These are phyloP conservation scores for Danio kyathit DNA, from an alignment of 2,797 vertebrate genomes.

Conservation along the genomic window DNA sequence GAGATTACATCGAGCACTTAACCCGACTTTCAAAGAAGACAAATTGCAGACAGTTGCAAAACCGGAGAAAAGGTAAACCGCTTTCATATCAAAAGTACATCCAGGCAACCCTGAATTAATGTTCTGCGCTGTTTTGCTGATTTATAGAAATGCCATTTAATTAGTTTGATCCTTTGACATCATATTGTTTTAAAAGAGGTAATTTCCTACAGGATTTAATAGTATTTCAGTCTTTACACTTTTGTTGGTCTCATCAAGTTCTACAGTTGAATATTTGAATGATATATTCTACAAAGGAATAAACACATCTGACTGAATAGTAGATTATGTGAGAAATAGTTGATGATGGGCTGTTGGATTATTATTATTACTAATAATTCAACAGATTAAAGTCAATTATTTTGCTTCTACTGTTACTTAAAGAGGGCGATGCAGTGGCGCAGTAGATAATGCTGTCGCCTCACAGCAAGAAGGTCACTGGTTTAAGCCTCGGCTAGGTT, in stretches of 20 bases:
- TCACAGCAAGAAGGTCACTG: too few species aligned
- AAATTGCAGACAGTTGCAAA: conserved; percentile 86
- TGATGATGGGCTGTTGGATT: too few species aligned
- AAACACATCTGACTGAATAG: neutral
- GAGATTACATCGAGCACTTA: conserved; percentile 95
- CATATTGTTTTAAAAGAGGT: neutral
- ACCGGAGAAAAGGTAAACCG: conserved; percentile 89
- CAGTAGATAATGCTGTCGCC: too few species aligned
- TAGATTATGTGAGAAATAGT: neutral
- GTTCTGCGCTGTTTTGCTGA: neutral
- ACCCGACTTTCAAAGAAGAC: conserved; percentile 91
- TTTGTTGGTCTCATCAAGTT: too few species aligned
- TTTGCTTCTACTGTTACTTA: too few species aligned
- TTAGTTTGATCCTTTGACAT: conserved; percentile 9
- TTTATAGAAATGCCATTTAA: neutral
- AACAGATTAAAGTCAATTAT: too few species aligned
- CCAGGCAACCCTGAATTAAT: neutral
- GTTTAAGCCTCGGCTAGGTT: too few species aligned
- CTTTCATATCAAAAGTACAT: conserved; percentile 21
- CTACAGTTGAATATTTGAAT: neutral
- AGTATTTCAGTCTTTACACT: neutral
- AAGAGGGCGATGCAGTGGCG: too few species aligned
- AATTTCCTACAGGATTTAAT: neutral
- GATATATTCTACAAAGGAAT: neutral
- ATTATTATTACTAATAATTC: too few species aligned